Conservation (phyloP, 1,140 invertebrate genomes). For the Cotesia typhae region DNA sequence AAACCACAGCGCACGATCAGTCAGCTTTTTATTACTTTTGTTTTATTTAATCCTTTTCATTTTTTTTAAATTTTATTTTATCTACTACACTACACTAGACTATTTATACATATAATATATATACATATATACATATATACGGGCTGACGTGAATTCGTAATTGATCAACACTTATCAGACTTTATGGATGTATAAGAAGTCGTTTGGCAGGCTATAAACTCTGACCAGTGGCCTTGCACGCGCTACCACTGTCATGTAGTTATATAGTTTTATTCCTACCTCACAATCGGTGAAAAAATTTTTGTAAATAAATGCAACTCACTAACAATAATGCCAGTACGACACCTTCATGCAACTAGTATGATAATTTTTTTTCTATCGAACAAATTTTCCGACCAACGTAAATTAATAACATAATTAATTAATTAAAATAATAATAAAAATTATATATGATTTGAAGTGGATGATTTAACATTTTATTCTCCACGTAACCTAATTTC, state of each 20-base stretch:
- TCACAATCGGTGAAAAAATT: neutral
- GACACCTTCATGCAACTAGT: neutral
- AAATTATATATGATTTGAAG: too few relatives aligned
- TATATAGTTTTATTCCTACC: neutral
- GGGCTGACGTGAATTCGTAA: neutral
- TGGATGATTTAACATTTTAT: too few relatives aligned
- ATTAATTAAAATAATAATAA: too few relatives aligned
- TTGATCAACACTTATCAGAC: neutral
- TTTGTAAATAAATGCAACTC: conserved; percentile 3
- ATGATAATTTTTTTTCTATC: neutral
- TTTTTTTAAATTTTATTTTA: neutral
- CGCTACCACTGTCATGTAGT: neutral
- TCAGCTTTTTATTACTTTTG: conserved; percentile 10
- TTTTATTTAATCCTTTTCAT: neutral
- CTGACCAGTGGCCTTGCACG: conserved; percentile 7
- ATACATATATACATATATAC: too few relatives aligned
- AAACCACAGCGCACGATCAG: conserved; percentile 12
- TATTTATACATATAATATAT: too few relatives aligned
- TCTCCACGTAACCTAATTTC: too few relatives aligned
- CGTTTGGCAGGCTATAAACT: neutral
- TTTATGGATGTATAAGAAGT: conserved; percentile 6
- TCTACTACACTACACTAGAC: neutral
- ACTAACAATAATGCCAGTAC: neutral
- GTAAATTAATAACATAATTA: too few relatives aligned
- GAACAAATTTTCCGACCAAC: neutral